Evolutionary conservation across 1,140 invertebrate species (phyloP), one percentile per base, ranked within the genome.

Genomic region (Drosophila willistoni): DNA sequence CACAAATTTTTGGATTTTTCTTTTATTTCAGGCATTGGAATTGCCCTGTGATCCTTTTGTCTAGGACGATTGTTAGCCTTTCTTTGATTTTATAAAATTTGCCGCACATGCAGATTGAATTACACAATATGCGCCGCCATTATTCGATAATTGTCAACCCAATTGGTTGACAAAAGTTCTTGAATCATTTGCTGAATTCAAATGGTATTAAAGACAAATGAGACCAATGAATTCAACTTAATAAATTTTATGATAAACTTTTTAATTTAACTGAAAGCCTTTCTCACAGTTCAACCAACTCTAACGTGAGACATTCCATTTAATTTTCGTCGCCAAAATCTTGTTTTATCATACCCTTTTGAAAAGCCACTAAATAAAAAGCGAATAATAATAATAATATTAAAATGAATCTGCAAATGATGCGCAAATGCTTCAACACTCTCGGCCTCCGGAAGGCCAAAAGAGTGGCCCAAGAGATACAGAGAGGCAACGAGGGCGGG

Each of bases 361-460:
- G 61, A 81, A 71, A 61, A 64, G 60, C 54, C 66, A 70, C 64
- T 10, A 51, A 51, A 19, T 51, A 51, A 51, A 22, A 51, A 10
- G 17, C 74, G 64, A 73, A 79, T 73, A 71, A 62, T 68, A 82
- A 81, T 68, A 67, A 77, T 75, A 85, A 81, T 89, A 90, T 84
- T 90, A 81, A 90, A 85, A 59, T 81, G 77, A 90, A 90, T 90
- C 85, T 90, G 84, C 74, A 90, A 89, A 89, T 90, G 85, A 90
- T 74, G 84, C 85, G 84, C 67, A 84, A 89, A 89, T 89, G 85
- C 75, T 90, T 89, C 80, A 89, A 87, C 84, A 87, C 84, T 87
- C 75, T 86, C 64, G 54, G 59, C 59, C 66, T 47, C 33, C 14
- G 14, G 29, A 10, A 13, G n/a, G 25, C 9, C 29, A 54, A 33